A percentile compares a stretch with the other conserved stretches of the same genome.
These are phyloP conservation scores for Perizoma affinitatum DNA, from an alignment of 2,888 invertebrate species.

Conservation along the genomic window DNA sequence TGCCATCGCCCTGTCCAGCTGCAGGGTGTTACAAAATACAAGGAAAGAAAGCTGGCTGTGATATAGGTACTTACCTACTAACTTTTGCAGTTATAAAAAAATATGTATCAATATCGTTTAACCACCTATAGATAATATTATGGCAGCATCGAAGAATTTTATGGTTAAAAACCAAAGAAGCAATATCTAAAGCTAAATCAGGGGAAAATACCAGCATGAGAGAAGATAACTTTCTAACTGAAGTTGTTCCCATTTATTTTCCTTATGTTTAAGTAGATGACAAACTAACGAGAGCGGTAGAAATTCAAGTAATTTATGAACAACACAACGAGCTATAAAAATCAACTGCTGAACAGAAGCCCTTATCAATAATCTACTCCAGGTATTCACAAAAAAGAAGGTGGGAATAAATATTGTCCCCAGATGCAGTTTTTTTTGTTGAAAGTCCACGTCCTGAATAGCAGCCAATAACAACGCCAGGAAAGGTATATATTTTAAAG, in stretches of 20 bases:
- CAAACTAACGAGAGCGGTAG: no score
- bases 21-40: not conserved
- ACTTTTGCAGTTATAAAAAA: not conserved
- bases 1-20: not conserved
- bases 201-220: no score
- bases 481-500: no score
- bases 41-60: constrained; percentile 5
- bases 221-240: no score
- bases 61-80: not conserved
- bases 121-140: not conserved
- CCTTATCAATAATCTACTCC: not conserved
- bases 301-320: not conserved
- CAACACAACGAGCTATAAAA: not conserved
- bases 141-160: no score
- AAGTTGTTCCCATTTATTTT: no score
- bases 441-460: not conserved
- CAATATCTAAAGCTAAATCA: no score
- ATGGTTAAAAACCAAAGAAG: no score
- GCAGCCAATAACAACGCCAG: no score
- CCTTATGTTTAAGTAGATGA: no score
- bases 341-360: not conserved
- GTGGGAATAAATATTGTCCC: not conserved
- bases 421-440: not conserved
- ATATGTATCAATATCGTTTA: not conserved
- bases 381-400: not conserved